phyloP scores from a whole-genome alignment of 1,140 invertebrate genomes.

The Schlechtendalia chinensis region DNA sequence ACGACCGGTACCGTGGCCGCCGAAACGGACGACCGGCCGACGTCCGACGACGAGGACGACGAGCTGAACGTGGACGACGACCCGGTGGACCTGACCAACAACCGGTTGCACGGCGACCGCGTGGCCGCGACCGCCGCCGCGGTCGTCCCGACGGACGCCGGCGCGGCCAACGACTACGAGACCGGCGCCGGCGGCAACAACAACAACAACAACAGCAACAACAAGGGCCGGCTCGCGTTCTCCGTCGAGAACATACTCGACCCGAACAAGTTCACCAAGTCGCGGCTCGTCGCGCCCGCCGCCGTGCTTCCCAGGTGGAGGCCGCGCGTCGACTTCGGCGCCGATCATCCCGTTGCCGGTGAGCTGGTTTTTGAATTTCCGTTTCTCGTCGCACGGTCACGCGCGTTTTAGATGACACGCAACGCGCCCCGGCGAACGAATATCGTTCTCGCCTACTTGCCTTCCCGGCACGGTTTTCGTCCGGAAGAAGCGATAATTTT shows the following conservation, averaged over 20 bases:
- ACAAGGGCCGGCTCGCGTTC: conserved; percentile 67
- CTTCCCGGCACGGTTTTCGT: too few relatives aligned
- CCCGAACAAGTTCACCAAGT: conserved; percentile 83
- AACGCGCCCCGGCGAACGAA: too few relatives aligned
- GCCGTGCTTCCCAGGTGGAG: conserved; percentile 59
- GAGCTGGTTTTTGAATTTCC: background rate
- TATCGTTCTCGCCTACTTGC: too few relatives aligned
- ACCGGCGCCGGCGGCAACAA: background rate
- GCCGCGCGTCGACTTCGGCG: conserved; percentile 56
- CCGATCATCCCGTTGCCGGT: conserved; percentile 43
- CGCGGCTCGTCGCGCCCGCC: conserved; percentile 54
- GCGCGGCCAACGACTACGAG: conserved; percentile 4
- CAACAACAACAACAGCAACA: conserved; percentile 35
- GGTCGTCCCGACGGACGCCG: background rate
- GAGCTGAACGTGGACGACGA: conserved; percentile 50
- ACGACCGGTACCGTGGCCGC: background rate
- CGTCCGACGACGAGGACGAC: conserved; percentile 41
- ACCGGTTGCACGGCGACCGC: conserved; percentile 11
- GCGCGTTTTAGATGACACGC: too few relatives aligned
- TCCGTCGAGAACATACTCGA: conserved; percentile 90
- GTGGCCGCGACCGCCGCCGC: background rate
- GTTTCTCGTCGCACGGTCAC: too few relatives aligned
- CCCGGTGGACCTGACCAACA: conserved; percentile 53
- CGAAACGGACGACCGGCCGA: conserved; percentile 15
- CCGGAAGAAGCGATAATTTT: too few relatives aligned